Evolutionary conservation across 1,140 invertebrate genomes (phyloP).

Genomic region (Pachypeltis micranthus): DNA sequence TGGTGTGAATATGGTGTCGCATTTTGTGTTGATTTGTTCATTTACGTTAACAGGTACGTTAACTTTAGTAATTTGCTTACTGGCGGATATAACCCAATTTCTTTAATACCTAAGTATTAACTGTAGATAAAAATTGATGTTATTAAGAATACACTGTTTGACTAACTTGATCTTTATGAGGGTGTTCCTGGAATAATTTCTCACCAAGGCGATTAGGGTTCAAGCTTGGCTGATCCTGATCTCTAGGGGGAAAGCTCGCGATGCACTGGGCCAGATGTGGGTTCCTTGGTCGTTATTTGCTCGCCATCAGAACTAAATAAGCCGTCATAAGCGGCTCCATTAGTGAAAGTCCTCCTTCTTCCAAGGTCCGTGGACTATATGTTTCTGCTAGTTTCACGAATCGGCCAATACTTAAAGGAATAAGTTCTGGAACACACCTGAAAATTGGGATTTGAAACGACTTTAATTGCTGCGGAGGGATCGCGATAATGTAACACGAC

Average conservation of each 20-base stretch:
- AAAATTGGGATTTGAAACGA: too few species aligned
- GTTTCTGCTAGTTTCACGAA: conserved; percentile 62
- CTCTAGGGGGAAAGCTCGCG: conserved; percentile 64
- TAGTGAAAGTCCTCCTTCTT: conserved; percentile 45
- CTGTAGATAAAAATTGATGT: too few species aligned
- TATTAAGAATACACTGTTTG: too few species aligned
- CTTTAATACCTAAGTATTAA: too few species aligned
- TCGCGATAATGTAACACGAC: too few species aligned
- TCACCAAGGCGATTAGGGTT: conserved; percentile 45
- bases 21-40: too few species aligned
- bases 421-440: conserved; percentile 76
- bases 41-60: too few species aligned
- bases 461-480: too few species aligned
- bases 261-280: conserved; percentile 87
- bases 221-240: conserved; percentile 42
- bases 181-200: conserved; percentile 65
- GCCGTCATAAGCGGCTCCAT: conserved; percentile 62
- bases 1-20: too few species aligned
- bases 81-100: too few species aligned
- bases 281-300: conserved; percentile 60
- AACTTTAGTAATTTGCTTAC: too few species aligned
- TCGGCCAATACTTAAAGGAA: conserved; percentile 77
- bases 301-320: conserved; percentile 50
- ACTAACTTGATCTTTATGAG: conserved; percentile 49
- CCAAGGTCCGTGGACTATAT: conserved; percentile 46